Percentiles rank a stretch among this genome's conserved stretches.
phyloP scores from a whole-genome alignment of 2,113 vertebrate species.

The Lipophrys pholis region DNA sequence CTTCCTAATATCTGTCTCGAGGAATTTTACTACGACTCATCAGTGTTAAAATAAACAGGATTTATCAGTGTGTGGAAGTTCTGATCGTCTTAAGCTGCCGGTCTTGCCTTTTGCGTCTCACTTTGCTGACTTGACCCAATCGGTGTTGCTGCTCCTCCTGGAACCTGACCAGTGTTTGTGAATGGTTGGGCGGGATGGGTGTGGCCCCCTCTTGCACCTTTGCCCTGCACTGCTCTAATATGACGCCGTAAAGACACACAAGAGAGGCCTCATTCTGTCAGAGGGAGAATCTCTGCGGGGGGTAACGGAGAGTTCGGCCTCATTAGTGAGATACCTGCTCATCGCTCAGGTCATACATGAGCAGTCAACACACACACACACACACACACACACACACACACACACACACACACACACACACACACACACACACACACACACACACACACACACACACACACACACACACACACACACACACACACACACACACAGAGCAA shows the following conservation, averaged over 20 bases:
- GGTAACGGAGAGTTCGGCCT: slow-evolving; percentile 58
- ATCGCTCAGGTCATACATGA: slow-evolving; percentile 40
- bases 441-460: no score
- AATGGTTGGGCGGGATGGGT: slow-evolving; percentile 27
- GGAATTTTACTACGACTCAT: no score
- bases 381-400: background rate
- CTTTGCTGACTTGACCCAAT: background rate
- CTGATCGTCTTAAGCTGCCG: background rate
- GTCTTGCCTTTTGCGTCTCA: no score
- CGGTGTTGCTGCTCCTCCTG: background rate
- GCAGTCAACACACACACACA: background rate
- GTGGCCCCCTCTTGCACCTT: slow-evolving; percentile 50
- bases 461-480: no score
- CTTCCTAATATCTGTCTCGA: no score
- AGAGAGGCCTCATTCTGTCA: slow-evolving; percentile 62
- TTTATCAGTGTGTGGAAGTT: background rate
- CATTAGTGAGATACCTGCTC: slow-evolving; percentile 54
- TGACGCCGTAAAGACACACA: slow-evolving; percentile 30
- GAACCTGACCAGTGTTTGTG: slow-evolving; percentile 26
- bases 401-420: no score
- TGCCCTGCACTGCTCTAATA: slow-evolving; percentile 31
- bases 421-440: no score
- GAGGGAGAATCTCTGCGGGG: slow-evolving; percentile 54
- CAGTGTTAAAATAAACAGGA: no score
- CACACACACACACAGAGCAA: background rate